Percentiles rank a stretch among this genome's conserved stretches.
phyloP scores from a whole-genome alignment of 2,888 invertebrate species.

The Apodemia duryi region DNA sequence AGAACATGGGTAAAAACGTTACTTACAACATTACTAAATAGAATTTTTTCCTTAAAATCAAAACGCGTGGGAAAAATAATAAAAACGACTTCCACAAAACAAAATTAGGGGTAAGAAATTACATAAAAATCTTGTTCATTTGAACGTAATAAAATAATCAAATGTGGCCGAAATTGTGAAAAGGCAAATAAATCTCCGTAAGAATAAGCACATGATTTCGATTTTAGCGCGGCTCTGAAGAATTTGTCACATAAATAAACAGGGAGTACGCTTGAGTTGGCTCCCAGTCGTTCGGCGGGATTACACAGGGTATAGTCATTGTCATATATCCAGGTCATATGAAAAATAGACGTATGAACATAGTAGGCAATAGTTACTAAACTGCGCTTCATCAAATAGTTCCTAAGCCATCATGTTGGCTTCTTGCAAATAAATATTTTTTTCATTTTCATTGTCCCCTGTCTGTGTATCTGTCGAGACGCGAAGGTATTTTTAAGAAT shows the following conservation, averaged over 20 bases:
- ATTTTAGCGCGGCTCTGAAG: constrained; percentile 63
- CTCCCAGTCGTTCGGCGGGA: constrained; percentile 64
- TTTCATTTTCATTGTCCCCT: too few relatives aligned
- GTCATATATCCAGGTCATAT: neutral
- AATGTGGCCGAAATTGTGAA: constrained; percentile 19
- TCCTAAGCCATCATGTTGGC: too few relatives aligned
- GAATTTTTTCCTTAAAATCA: neutral
- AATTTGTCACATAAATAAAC: constrained; percentile 78
- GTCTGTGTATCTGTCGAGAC: too few relatives aligned
- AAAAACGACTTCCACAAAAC: constrained; percentile 3
- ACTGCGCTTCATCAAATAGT: too few relatives aligned
- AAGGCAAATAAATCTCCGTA: constrained; percentile 43
- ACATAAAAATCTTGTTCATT: constrained; percentile 18
- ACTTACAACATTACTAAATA: too few relatives aligned
- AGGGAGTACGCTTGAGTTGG: constrained; percentile 65
- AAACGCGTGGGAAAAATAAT: neutral
- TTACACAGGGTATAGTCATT: constrained; percentile 45
- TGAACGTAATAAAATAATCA: constrained; percentile 21
- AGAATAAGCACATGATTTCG: constrained; percentile 57
- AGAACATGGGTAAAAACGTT: too few relatives aligned
- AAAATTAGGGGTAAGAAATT: constrained; percentile 17
- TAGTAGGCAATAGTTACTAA: too few relatives aligned
- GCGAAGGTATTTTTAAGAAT: too few relatives aligned
- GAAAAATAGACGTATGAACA: neutral
- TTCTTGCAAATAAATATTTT: too few relatives aligned